A percentile compares a stretch with the other conserved stretches of the same genome.
phyloP scores from a whole-genome alignment of 1,140 invertebrate genomes.

The Drosophila hydei region DNA sequence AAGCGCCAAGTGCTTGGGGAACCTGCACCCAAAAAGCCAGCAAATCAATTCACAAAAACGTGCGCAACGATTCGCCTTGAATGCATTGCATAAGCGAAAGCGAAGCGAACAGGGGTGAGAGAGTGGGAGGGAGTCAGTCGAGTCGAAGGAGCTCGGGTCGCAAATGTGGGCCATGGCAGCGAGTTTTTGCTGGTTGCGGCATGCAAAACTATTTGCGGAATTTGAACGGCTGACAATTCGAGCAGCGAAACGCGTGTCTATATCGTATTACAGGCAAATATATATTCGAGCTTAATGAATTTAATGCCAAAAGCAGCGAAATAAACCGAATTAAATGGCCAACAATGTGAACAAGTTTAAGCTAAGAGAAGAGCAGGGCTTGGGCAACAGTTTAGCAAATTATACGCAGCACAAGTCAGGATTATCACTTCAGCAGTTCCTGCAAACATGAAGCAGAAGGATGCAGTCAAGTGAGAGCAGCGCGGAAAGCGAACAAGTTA shows the following conservation, averaged over 20 bases:
- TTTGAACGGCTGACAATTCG: slow-evolving; percentile 61
- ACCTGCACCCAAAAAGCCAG: slow-evolving; percentile 43
- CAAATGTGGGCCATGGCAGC: neutral
- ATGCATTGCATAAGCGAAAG: slow-evolving; percentile 57
- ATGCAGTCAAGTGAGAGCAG: slow-evolving; percentile 54
- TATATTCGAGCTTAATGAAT: slow-evolving; percentile 17
- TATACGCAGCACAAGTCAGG: slow-evolving; percentile 75
- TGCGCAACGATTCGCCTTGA: slow-evolving; percentile 47
- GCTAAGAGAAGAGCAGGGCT: slow-evolving; percentile 17
- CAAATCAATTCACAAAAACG: slow-evolving; percentile 73
- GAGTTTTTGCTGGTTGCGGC: slow-evolving; percentile 5
- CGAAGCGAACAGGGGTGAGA: slow-evolving; percentile 4
- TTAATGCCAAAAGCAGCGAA: slow-evolving; percentile 24
- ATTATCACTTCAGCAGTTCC: slow-evolving; percentile 68
- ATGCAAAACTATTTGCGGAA: slow-evolving; percentile 70
- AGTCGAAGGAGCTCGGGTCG: too few relatives aligned
- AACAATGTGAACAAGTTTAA: slow-evolving; percentile 39
- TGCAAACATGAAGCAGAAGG: slow-evolving; percentile 18
- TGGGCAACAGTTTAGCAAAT: slow-evolving; percentile 71
- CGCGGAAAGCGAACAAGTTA: slow-evolving; percentile 49
- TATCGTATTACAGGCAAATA: slow-evolving; percentile 68
- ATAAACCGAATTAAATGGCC: slow-evolving; percentile 17
- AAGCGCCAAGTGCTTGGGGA: neutral
- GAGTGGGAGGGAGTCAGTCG: neutral
- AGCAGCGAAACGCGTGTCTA: slow-evolving; percentile 62